These are phyloP conservation scores for Coptodon bakossiorum DNA, from an alignment of 2,113 vertebrate genomes.

Conservation along the genomic window DNA sequence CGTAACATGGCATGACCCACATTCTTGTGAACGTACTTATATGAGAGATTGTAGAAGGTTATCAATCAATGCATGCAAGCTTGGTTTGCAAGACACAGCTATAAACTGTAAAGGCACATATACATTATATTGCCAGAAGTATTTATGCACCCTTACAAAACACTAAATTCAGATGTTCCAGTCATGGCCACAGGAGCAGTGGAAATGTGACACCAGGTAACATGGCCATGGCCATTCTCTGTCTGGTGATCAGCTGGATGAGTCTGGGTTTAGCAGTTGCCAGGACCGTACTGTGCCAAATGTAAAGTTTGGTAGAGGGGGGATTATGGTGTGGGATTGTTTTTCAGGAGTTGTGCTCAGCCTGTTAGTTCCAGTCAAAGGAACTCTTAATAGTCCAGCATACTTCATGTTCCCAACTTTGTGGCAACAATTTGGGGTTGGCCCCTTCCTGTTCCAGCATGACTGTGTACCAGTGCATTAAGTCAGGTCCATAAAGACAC, in stretches of 20 bases:
- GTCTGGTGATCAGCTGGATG: neutral
- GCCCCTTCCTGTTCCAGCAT: neutral
- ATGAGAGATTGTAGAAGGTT: neutral
- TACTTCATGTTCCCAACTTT: neutral
- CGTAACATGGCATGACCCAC: neutral
- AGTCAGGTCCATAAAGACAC: neutral
- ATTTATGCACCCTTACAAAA: neutral
- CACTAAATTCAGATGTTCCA: neutral
- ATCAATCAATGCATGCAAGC: neutral
- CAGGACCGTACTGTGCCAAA: neutral
- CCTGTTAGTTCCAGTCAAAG: neutral
- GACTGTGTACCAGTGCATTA: neutral
- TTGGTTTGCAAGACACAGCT: neutral
- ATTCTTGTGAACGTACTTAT: neutral
- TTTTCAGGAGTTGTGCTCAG: neutral
- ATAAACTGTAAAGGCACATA: neutral
- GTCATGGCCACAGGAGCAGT: neutral
- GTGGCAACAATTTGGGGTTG: neutral
- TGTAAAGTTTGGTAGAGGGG: neutral
- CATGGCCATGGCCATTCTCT: neutral
- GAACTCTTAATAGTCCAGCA: neutral
- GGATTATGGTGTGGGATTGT: neutral
- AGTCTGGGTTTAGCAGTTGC: neutral
- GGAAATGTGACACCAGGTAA: neutral
- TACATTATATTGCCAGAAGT: neutral